Base-by-base conservation (phyloP, 2,797 vertebrate genomes). In the Molossus molossus region DNA sequence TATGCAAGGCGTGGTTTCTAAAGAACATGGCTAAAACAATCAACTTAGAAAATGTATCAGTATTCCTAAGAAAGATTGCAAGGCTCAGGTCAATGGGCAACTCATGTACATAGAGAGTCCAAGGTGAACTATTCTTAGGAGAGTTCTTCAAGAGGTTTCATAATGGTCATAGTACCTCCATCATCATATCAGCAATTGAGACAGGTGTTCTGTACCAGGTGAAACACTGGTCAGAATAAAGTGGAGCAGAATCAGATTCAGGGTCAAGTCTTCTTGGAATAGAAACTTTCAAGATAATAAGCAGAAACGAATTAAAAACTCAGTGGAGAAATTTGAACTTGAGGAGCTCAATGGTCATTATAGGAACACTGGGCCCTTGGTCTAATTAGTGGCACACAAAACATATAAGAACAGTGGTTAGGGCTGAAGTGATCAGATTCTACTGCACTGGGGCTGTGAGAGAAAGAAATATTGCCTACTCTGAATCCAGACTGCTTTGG, bases 401-500 rank as follows among this genome's bases (percentile, higher is more conserved):
- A 73, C 29, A 14, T 20, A 79, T n/a, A n/a, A 75, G 27, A 40
- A 40, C 15, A 80, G 5, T 87, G 17, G 80, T 58, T 67, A 96
- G 33, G 48, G 21, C 17, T 85, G 10, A 10, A 20, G 11, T 93
- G 70, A 77, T 75, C 37, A 29, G 9, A 77, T 80, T 80, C 60
- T 15, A 73, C 18, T 80, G 40, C 20, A 67, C 10, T 40, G 48
- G 40, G 2, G 15, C 12, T 53, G 18, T 62, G 57, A 88, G 48
- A 64, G 23, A 70, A 48, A 67, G 45, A 85, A 77, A 53, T 72
- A 58, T 9, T 70, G 29, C 37, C 48, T 80, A 27, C 45, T 87
- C 29, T 85, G 53, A 88, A 79, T 94, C 76, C 13, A 75, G 65
- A 69, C 27, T 70, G 18, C 70, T 95, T 87, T 33, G 55, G 40